A percentile compares a stretch with the other conserved stretches of the same genome.
Evolutionary conservation across 2,888 invertebrate genomes (phyloP).

Genomic region (Leucania comma): DNA sequence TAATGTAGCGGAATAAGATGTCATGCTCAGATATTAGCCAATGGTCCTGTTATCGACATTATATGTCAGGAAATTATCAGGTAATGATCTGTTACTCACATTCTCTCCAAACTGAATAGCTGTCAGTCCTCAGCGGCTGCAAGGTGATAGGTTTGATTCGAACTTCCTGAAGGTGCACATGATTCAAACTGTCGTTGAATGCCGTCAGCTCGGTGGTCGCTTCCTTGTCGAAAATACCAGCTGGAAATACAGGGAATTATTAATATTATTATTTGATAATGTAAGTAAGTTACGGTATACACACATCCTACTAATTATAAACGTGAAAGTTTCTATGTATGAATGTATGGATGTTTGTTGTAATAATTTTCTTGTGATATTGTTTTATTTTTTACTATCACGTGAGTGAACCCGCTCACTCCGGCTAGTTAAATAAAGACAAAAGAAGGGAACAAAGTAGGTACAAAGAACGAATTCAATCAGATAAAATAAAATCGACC

Average conservation of each 20-base stretch:
- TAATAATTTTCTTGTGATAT: too few species aligned
- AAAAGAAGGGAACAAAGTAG: too few species aligned
- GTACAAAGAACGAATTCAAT: conserved; percentile 10
- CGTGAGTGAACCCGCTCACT: too few species aligned
- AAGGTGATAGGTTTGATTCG: conserved; percentile 76
- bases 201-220: conserved; percentile 75
- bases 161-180: conserved; percentile 69
- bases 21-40: neutral
- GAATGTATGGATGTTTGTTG: too few species aligned
- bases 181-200: conserved; percentile 81
- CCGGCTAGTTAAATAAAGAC: too few species aligned
- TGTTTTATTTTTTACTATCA: too few species aligned
- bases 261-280: too few species aligned
- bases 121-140: conserved; percentile 76
- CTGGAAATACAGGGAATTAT: conserved; percentile 61
- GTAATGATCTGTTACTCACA: conserved; percentile 71
- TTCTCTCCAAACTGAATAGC: conserved; percentile 82
- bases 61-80: neutral
- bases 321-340: too few species aligned
- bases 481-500: neutral
- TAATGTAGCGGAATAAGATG: neutral
- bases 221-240: conserved; percentile 79
- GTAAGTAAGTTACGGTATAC: too few species aligned
- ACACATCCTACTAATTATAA: too few species aligned
- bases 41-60: neutral